These are phyloP conservation scores for Boleophthalmus pectinirostris DNA, from an alignment of 2,113 vertebrate genomes.

Conservation along the genomic window DNA sequence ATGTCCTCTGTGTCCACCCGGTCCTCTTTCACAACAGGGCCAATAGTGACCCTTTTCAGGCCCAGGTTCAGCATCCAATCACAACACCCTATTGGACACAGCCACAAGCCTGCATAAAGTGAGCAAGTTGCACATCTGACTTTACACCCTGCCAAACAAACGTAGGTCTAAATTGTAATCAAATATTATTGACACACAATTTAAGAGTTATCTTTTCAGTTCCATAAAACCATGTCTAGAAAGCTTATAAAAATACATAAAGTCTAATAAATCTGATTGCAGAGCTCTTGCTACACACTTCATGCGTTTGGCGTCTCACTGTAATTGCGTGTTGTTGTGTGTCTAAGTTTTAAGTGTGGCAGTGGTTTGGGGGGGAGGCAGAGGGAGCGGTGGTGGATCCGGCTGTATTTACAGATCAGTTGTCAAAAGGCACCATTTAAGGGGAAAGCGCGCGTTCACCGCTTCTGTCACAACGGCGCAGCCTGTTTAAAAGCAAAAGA, in stretches of 20 bases:
- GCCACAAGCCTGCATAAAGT: background rate
- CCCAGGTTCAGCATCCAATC: background rate
- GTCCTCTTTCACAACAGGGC: background rate
- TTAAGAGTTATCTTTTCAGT: background rate
- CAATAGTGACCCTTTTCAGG: background rate
- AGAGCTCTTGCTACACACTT: background rate
- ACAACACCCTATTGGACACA: too few relatives aligned
- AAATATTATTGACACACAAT: background rate
- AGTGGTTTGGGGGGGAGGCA: conserved; percentile 47
- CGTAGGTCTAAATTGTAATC: background rate
- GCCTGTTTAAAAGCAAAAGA: conserved; percentile 75
- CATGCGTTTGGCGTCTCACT: background rate
- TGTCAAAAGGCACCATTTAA: conserved; percentile 91
- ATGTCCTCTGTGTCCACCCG: conserved; percentile 12
- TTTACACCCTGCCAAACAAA: background rate
- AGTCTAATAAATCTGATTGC: background rate
- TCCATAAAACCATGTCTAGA: background rate
- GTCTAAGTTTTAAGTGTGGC: conserved; percentile 39
- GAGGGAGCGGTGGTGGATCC: conserved; percentile 84
- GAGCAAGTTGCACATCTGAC: background rate
- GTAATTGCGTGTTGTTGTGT: conserved; percentile 19
- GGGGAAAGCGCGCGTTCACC: conserved; percentile 84
- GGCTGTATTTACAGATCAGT: conserved; percentile 99
- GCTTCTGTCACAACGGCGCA: conserved; percentile 66
- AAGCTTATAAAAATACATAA: background rate